Evolutionary conservation across 1,140 invertebrate species (phyloP).

Genomic region (Hypothenemus hampei): DNA sequence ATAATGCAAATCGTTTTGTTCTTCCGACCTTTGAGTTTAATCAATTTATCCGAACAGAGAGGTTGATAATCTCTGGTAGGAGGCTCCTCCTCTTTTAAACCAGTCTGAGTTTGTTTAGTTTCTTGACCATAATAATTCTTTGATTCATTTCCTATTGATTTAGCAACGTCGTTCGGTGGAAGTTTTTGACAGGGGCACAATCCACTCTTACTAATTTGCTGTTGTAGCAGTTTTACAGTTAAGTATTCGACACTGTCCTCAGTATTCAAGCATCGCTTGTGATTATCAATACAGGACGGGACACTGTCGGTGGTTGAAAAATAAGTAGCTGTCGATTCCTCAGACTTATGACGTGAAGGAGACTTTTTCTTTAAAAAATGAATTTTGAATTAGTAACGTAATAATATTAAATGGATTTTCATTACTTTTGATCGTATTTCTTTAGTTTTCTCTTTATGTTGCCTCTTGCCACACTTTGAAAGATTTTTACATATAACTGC

Average conservation of each 20-base stretch:
- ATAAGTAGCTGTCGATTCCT: background rate
- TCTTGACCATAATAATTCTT: too few species aligned
- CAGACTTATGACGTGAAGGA: too few species aligned
- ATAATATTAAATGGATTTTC: too few species aligned
- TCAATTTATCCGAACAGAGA: constrained; percentile 11
- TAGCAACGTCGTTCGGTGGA: too few species aligned
- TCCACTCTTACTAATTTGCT: background rate
- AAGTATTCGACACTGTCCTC: constrained; percentile 19
- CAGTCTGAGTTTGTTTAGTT: too few species aligned
- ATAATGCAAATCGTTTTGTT: constrained; percentile 19
- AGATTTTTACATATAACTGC: background rate
- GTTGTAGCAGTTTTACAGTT: constrained; percentile 2
- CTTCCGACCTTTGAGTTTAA: constrained; percentile 15
- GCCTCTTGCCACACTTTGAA: background rate
- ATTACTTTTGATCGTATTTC: too few species aligned
- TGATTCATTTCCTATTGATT: too few species aligned
- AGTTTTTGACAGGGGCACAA: constrained; percentile 4
- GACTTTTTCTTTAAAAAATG: too few species aligned
- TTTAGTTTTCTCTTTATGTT: background rate
- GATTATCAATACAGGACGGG: background rate
- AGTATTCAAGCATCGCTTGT: constrained; percentile 3
- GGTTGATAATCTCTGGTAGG: too few species aligned
- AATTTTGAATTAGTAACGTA: too few species aligned
- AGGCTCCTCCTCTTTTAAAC: too few species aligned
- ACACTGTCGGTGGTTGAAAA: background rate